Evolutionary conservation across 2,113 vertebrate genomes (phyloP).

Genomic region (Odocoileus hemionus): DNA sequence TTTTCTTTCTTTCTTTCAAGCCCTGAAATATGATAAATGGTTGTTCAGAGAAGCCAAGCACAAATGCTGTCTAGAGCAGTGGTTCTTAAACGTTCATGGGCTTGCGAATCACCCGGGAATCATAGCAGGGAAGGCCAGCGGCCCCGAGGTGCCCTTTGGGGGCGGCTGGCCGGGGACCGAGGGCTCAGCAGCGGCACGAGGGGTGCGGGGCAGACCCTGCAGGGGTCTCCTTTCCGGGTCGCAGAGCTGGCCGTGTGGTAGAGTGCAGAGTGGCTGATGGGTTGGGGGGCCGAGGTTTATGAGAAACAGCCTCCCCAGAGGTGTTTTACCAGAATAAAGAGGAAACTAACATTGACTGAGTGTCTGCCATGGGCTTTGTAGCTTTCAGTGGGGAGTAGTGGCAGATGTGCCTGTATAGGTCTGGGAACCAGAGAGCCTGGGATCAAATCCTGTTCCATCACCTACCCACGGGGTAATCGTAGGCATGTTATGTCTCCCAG

Average conservation of each 20-base stretch:
- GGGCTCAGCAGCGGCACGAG: background rate
- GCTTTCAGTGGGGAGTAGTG: background rate
- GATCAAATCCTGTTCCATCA: background rate
- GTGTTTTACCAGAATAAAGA: background rate
- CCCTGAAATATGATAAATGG: slow-evolving; percentile 31
- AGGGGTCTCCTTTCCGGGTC: background rate
- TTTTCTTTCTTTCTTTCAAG: background rate
- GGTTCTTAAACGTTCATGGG: background rate
- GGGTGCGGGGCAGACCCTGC: background rate
- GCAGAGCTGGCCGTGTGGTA: background rate
- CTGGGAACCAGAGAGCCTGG: background rate
- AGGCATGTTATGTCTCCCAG: background rate
- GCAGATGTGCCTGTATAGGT: too few relatives aligned
- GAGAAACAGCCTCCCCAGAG: background rate
- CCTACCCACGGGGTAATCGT: rapidly evolving
- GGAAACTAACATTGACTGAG: background rate
- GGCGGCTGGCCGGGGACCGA: background rate
- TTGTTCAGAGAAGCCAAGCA: background rate
- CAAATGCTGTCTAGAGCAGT: background rate
- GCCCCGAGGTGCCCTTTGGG: background rate
- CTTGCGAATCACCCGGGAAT: background rate
- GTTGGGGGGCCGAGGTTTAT: background rate
- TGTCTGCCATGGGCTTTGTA: rapidly evolving
- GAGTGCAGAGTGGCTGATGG: background rate
- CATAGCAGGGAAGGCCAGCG: background rate